A percentile compares a stretch with the other conserved stretches of the same genome.
phyloP scores from a whole-genome alignment of 1,140 invertebrate genomes.

The Phymorhynchus buccinoides region DNA sequence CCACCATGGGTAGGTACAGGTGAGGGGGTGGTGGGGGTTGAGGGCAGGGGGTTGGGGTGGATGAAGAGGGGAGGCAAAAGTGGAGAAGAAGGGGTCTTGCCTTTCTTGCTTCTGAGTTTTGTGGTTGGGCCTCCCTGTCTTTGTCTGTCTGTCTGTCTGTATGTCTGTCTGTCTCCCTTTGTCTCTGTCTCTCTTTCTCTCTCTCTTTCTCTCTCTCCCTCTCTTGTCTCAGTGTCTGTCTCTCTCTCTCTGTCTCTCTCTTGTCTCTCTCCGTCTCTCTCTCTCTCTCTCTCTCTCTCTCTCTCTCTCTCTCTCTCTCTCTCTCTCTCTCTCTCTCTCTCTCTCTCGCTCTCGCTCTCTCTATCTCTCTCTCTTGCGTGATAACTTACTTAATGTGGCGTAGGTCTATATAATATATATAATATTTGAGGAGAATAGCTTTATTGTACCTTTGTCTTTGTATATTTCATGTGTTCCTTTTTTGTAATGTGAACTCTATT shows the following conservation, averaged over 20 bases:
- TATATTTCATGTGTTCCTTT: too few relatives aligned
- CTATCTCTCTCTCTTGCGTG: background rate
- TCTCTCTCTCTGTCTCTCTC: background rate
- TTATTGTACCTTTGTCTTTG: background rate
- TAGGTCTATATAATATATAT: too few relatives aligned
- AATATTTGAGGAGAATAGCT: too few relatives aligned
- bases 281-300: background rate
- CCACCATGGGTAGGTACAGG: conserved; percentile 52
- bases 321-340: background rate
- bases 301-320: background rate
- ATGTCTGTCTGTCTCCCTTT: too few relatives aligned
- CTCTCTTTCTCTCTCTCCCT: background rate
- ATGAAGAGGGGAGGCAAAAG: too few relatives aligned
- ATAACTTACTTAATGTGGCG: too few relatives aligned
- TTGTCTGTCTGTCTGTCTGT: background rate
- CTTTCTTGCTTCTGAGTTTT: background rate
- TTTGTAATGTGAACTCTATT: too few relatives aligned
- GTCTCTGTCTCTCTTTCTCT: background rate
- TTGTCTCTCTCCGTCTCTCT: background rate
- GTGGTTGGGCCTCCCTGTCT: background rate
- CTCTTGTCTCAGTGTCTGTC: background rate
- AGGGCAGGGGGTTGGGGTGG: too few relatives aligned
- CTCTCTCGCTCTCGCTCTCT: background rate
- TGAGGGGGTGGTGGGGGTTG: too few relatives aligned
- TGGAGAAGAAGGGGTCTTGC: too few relatives aligned